Conservation (phyloP, 2,797 vertebrate genomes). For the Pipistrellus nathusii region DNA sequence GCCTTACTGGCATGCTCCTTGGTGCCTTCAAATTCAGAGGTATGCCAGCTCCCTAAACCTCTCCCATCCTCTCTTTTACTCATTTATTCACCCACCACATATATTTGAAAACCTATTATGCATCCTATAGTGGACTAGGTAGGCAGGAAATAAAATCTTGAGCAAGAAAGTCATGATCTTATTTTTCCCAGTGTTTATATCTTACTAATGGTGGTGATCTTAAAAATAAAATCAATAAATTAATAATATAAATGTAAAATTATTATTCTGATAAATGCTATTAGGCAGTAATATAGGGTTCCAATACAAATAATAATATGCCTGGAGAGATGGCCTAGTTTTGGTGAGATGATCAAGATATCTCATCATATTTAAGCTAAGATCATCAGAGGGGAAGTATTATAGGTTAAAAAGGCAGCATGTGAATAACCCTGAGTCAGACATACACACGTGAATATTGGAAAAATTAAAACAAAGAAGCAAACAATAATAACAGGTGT, state of each 20-base stretch:
- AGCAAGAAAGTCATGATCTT: not conserved
- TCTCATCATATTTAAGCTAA: not conserved
- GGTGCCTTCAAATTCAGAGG: conserved; percentile 56
- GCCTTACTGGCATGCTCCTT: conserved; percentile 32
- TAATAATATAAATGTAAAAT: not conserved
- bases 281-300: conserved; percentile 12
- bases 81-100: not conserved
- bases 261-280: not conserved
- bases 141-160: conserved; percentile 1
- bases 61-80: not conserved
- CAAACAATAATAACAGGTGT: not conserved
- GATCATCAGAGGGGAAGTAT: not conserved
- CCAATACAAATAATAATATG: not conserved
- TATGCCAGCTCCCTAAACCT: not conserved
- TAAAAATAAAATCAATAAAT: not conserved
- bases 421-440: not conserved
- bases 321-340: not conserved
- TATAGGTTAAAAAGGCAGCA: not conserved
- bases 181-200: not conserved
- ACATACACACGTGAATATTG: not conserved
- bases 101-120: conserved; percentile 32
- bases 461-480: conserved; percentile 3
- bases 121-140: not conserved
- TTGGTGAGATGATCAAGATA: not conserved
- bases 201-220: not conserved